Evolutionary conservation across 2,888 invertebrate genomes (phyloP).

Genomic region (Mythimna ferrago): DNA sequence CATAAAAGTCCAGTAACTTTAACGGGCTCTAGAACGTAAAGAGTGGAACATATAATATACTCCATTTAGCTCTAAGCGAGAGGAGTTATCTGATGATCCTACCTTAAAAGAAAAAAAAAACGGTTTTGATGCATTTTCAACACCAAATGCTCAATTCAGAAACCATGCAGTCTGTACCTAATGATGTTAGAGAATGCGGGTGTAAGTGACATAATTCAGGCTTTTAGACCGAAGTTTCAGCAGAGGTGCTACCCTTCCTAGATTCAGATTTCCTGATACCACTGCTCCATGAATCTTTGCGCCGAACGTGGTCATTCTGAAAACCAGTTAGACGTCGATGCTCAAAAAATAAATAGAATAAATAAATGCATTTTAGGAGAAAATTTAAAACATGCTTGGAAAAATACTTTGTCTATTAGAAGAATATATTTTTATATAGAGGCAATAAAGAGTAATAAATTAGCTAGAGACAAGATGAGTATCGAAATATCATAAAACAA

Average conservation of each 20-base stretch:
- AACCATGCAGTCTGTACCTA: neutral
- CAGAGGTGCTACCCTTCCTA: constrained; percentile 83
- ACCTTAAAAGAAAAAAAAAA: too few species aligned
- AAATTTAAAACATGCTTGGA: constrained; percentile 20
- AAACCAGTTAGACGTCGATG: constrained; percentile 70
- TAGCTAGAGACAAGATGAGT: too few species aligned
- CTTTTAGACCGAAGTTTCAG: constrained; percentile 89
- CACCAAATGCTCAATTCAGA: neutral
- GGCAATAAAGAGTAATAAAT: too few species aligned
- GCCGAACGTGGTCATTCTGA: constrained; percentile 86
- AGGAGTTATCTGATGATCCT: too few species aligned
- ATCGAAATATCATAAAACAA: too few species aligned
- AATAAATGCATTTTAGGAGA: neutral
- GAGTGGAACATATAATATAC: too few species aligned
- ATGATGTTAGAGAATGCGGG: constrained; percentile 8
- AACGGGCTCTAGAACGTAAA: too few species aligned
- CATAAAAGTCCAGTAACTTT: too few species aligned
- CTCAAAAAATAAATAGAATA: constrained; percentile 31
- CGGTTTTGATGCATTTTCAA: neutral
- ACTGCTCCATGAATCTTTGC: constrained; percentile 88
- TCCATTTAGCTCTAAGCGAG: too few species aligned
- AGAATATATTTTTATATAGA: neutral
- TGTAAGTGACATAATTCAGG: neutral
- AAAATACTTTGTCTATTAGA: constrained; percentile 25
- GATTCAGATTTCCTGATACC: constrained; percentile 80